Evolutionary conservation across 1,140 invertebrate species (phyloP).

Genomic region (Caligus rogercresseyi): DNA sequence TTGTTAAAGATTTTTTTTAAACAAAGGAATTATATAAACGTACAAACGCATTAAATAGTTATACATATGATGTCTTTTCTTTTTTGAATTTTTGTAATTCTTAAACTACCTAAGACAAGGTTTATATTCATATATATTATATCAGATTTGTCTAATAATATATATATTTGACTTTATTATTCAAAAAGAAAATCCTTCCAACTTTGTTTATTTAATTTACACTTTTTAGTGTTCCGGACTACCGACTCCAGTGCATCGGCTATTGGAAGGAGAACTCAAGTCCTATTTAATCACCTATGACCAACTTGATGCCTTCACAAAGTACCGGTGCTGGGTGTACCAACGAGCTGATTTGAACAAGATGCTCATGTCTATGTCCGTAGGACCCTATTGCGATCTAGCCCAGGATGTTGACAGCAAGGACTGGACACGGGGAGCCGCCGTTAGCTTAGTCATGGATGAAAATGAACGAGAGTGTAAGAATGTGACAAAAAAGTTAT

Average conservation of each 20-base stretch:
- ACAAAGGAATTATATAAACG: too few species aligned
- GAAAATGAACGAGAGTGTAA: constrained; percentile 78
- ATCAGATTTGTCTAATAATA: too few species aligned
- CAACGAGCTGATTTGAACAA: constrained; percentile 66
- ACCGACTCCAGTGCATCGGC: constrained; percentile 82
- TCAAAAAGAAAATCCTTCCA: not conserved
- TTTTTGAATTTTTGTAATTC: too few species aligned
- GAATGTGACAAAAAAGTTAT: constrained; percentile 26
- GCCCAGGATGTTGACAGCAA: constrained; percentile 73
- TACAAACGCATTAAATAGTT: too few species aligned
- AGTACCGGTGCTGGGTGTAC: constrained; percentile 77
- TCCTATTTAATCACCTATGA: constrained; percentile 94
- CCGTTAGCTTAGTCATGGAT: constrained; percentile 67
- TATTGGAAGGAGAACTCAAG: constrained; percentile 95
- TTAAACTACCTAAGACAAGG: too few species aligned
- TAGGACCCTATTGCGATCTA: constrained; percentile 74
- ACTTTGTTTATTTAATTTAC: not conserved
- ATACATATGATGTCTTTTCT: too few species aligned
- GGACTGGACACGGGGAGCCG: constrained; percentile 72
- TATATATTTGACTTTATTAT: too few species aligned
- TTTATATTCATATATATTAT: too few species aligned
- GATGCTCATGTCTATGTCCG: constrained; percentile 67
- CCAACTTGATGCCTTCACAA: constrained; percentile 82
- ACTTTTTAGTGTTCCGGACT: constrained; percentile 67
- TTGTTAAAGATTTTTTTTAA: too few species aligned